phyloP scores from a whole-genome alignment of 2,888 invertebrate genomes.

The Dioctria linearis region DNA sequence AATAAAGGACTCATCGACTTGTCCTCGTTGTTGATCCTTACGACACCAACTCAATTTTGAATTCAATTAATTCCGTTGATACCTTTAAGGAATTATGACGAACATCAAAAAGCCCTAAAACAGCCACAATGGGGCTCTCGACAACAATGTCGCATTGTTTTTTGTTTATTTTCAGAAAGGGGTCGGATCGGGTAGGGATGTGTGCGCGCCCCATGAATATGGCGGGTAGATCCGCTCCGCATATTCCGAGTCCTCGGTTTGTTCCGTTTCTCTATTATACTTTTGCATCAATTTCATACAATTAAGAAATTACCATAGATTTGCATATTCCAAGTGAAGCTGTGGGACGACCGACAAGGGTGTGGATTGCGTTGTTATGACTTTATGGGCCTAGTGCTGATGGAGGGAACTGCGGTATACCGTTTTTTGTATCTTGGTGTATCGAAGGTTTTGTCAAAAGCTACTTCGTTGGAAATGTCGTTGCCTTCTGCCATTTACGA shows the following conservation, averaged over 20 bases:
- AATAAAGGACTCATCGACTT: conserved; percentile 45
- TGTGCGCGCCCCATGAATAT: not conserved
- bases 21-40: conserved; percentile 26
- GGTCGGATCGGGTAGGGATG: not conserved
- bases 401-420: conserved; percentile 12
- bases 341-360: not conserved
- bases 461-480: conserved; percentile 48
- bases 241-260: conserved; percentile 21
- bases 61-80: conserved; percentile 57
- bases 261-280: conserved; percentile 57
- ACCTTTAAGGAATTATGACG: conserved; percentile 51
- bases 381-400: not conserved
- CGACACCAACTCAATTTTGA: conserved; percentile 39
- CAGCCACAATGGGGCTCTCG: conserved; percentile 53
- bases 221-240: not conserved
- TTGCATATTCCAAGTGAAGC: conserved; percentile 55
- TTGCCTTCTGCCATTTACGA: conserved; percentile 57
- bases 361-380: not conserved
- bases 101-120: conserved; percentile 56
- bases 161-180: not conserved
- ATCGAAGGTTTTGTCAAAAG: conserved; percentile 55
- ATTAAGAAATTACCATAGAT: conserved; percentile 59
- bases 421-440: conserved; percentile 46
- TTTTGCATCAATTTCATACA: conserved; percentile 59
- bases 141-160: conserved; percentile 49